Conservation (phyloP, 2,113 vertebrate genomes). For the Tamias sibiricus region DNA sequence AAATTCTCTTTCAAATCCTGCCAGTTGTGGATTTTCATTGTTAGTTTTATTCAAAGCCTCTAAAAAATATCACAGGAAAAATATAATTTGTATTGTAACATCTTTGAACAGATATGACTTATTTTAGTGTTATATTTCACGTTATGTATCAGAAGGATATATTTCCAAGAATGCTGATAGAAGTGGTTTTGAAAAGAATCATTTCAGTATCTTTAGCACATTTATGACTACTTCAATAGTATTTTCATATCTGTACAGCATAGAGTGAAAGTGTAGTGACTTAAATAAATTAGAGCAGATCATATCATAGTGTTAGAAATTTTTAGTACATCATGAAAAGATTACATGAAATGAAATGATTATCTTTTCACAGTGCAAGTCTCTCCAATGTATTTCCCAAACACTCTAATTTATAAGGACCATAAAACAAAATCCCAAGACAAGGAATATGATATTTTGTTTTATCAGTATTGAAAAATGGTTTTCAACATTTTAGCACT, state of each 20-base stretch:
- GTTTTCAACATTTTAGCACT: constrained; percentile 31
- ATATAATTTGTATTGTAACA: background rate
- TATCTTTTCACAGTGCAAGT: constrained; percentile 54
- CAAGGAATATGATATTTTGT: constrained; percentile 53
- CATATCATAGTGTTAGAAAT: constrained; percentile 53
- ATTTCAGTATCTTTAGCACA: constrained; percentile 37
- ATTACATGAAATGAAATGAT: constrained; percentile 54
- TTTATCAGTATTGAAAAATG: constrained; percentile 70
- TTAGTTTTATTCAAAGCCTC: constrained; percentile 17
- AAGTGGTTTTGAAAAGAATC: constrained; percentile 46
- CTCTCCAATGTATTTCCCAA: constrained; percentile 53
- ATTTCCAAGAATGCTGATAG: background rate
- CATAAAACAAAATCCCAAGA: constrained; percentile 50
- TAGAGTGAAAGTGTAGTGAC: background rate
- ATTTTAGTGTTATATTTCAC: background rate
- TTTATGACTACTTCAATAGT: constrained; percentile 24
- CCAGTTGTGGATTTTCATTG: constrained; percentile 8
- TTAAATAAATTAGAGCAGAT: constrained; percentile 66
- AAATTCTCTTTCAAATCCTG: background rate
- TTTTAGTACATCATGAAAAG: constrained; percentile 63
- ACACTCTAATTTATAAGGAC: constrained; percentile 25
- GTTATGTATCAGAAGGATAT: background rate
- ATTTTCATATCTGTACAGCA: constrained; percentile 62
- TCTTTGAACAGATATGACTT: background rate
- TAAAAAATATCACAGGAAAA: constrained; percentile 7